These are phyloP conservation scores for Hipposideros larvatus DNA, from an alignment of 2,797 vertebrate genomes.

Conservation along the genomic window DNA sequence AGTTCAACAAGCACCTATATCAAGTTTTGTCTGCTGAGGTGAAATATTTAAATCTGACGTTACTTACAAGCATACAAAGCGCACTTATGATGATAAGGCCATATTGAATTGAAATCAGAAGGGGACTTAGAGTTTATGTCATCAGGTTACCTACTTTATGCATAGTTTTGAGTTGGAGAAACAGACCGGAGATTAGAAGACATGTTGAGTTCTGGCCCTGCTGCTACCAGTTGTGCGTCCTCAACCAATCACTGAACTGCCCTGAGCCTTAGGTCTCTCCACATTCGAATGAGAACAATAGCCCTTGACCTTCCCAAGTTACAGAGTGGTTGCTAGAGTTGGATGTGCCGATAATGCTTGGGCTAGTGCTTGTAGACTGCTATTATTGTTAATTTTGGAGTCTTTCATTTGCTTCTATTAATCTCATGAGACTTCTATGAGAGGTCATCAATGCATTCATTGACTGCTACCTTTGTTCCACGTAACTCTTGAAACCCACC, in stretches of 20 bases:
- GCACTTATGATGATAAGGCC: background rate
- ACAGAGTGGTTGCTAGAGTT: background rate
- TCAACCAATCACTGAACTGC: background rate
- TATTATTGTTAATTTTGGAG: background rate
- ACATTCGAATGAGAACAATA: background rate
- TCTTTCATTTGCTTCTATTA: slow-evolving; percentile 11
- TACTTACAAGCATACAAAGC: background rate
- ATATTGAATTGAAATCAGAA: background rate
- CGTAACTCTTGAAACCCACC: background rate
- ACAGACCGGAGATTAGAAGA: background rate
- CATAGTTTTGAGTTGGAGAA: background rate
- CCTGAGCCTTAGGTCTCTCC: background rate
- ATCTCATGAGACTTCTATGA: background rate
- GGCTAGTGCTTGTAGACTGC: background rate
- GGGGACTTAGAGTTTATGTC: background rate
- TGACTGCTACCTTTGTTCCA: background rate
- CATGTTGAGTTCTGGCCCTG: background rate
- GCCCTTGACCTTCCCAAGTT: background rate
- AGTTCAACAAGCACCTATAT: background rate
- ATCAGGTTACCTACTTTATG: background rate
- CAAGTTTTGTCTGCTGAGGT: slow-evolving; percentile 1
- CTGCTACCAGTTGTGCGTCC: background rate
- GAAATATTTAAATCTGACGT: slow-evolving; percentile 46
- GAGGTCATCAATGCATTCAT: background rate
- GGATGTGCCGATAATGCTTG: background rate